Base-by-base conservation (phyloP, 2,113 vertebrate species). In the Heptranchias perlo region DNA sequence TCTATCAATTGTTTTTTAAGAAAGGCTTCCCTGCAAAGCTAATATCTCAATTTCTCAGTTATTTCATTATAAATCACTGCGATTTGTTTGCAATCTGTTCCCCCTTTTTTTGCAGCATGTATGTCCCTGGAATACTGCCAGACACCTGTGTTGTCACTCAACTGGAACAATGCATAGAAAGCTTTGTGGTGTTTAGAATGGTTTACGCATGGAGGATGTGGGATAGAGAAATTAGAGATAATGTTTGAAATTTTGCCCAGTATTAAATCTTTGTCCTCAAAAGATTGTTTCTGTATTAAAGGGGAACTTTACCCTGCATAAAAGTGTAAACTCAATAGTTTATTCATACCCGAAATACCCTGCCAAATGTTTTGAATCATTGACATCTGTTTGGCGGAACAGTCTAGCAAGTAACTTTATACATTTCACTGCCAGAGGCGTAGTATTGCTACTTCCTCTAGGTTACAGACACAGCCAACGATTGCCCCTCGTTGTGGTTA, bases 351-450 rank as follows among this genome's bases (percentile, higher is more conserved):
- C 10, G 21, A 25, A 47, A 31, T 69, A 94, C 64, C 47, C 64
- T 94, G 62, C 62, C 62, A 94, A 94, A 31, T 69, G 62, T 67
- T 94, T 94, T 67, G 54, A 18, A 94, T 67, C 62, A 94, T 13
- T 61, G 21, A 8, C 61, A 47, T 94, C 91, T 44, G 92, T 39
- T 21, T 11, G 16, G n/a, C 44, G 8, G 18, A 65, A 61, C 23
- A 44, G 44, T 64, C 91, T 28, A 25, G 31, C 87, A 54, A 47
- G 92, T 65, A 65, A 94, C 39, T 25, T 94, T 64, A 47, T 47
- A 94, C 25, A 35, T 61, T n/a, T 35, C 11, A 35, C 52, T 61
- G 31, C 25, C 86, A 92, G 54, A 61, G 31, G 31, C 10, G 14
- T 92, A 39, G 54, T n/a, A 61, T n/a, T 92, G 52, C 13, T 54